These are phyloP conservation scores for Poecilobothrus nobilitatus DNA, from an alignment of 2,888 invertebrate species.

Conservation along the genomic window DNA sequence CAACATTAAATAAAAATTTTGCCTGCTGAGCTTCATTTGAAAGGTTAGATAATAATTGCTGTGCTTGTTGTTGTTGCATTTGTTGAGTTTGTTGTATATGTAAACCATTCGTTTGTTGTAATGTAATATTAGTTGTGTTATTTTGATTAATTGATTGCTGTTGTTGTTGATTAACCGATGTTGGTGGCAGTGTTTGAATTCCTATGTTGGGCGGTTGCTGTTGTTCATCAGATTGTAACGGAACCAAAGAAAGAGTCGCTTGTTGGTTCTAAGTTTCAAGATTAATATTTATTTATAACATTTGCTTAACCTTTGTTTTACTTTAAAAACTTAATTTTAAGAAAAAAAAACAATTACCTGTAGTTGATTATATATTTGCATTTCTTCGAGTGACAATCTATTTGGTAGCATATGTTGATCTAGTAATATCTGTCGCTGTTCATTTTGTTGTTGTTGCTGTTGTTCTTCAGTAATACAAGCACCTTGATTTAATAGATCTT, in stretches of 20 bases:
- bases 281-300: too few species aligned
- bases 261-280: slow-evolving; percentile 34
- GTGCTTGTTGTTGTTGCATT: slow-evolving; percentile 20
- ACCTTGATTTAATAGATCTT: slow-evolving; percentile 21
- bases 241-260: slow-evolving; percentile 38
- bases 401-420: slow-evolving; percentile 45
- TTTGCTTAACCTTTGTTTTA: too few species aligned
- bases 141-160: slow-evolving; percentile 16
- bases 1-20: slow-evolving; percentile 44
- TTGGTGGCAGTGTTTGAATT: slow-evolving; percentile 28
- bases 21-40: slow-evolving; percentile 34
- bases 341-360: slow-evolving; percentile 35
- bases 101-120: slow-evolving; percentile 19
- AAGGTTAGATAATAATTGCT: slow-evolving; percentile 20
- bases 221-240: slow-evolving; percentile 35
- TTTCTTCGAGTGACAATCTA: slow-evolving; percentile 42
- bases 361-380: slow-evolving; percentile 43
- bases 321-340: too few species aligned
- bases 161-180: slow-evolving; percentile 18
- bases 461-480: slow-evolving; percentile 29
- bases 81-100: slow-evolving; percentile 34
- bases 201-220: slow-evolving; percentile 32
- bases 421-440: slow-evolving; percentile 34
- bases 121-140: slow-evolving; percentile 20
- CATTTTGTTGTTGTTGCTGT: slow-evolving; percentile 30